phyloP scores from a whole-genome alignment of 1,140 invertebrate genomes.

The Drosophila guanche region DNA sequence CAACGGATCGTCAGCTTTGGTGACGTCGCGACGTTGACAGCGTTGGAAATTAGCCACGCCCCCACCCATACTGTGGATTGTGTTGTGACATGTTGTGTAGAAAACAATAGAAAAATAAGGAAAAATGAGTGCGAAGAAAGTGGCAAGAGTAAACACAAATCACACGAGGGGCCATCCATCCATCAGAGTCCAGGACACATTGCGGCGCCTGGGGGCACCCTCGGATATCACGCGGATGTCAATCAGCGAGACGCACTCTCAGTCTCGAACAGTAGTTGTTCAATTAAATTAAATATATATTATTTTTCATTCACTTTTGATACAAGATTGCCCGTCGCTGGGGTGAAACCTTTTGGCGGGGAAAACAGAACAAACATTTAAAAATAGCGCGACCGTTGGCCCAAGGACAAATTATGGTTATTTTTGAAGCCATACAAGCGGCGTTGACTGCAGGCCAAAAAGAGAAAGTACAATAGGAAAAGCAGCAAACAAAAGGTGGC shows the following conservation, averaged over 20 bases:
- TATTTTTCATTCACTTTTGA: conserved; percentile 35
- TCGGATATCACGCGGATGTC: conserved; percentile 16
- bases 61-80: conserved; percentile 31
- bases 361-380: conserved; percentile 33
- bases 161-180: conserved; percentile 57
- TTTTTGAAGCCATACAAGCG: conserved; percentile 71
- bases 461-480: conserved; percentile 16
- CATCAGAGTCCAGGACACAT: conserved; percentile 65
- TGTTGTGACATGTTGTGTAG: conserved; percentile 25
- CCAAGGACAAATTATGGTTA: conserved; percentile 77
- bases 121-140: conserved; percentile 24
- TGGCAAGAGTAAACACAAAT: conserved; percentile 48
- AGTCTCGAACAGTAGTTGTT: conserved; percentile 20
- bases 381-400: conserved; percentile 55
- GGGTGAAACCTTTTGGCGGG: conserved; percentile 3
- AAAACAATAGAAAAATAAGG: conserved; percentile 2
- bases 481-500: conserved; percentile 37
- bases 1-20: conserved; percentile 44
- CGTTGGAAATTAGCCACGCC: conserved; percentile 42
- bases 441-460: conserved; percentile 33
- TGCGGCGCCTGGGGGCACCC: conserved; percentile 20
- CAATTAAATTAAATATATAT: conserved; percentile 51
- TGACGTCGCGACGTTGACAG: conserved; percentile 41
- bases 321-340: conserved; percentile 4
- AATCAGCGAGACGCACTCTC: conserved; percentile 18